These are phyloP conservation scores for Mylabris phalerata DNA, from an alignment of 1,140 invertebrate species.

Conservation along the genomic window DNA sequence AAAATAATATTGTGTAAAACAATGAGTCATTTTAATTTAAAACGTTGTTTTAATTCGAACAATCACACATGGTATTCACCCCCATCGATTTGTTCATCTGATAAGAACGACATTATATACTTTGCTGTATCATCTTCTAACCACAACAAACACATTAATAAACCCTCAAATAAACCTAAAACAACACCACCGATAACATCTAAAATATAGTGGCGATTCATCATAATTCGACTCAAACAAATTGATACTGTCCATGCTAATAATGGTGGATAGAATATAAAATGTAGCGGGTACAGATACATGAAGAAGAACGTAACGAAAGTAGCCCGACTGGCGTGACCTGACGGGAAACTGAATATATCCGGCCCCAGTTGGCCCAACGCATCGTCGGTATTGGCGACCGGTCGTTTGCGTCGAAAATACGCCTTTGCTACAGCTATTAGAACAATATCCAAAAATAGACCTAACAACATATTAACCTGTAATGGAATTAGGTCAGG, in stretches of 20 bases:
- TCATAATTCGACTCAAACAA: slow-evolving; percentile 69
- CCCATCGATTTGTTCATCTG: slow-evolving; percentile 51
- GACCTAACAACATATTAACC: slow-evolving; percentile 79
- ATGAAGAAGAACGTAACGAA: slow-evolving; percentile 69
- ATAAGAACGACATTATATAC: slow-evolving; percentile 47
- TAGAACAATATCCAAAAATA: slow-evolving; percentile 79
- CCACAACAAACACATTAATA: slow-evolving; percentile 62
- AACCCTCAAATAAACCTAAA: slow-evolving; percentile 69
- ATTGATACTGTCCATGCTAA: slow-evolving; percentile 70
- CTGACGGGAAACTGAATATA: slow-evolving; percentile 93
- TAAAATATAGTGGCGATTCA: slow-evolving; percentile 78
- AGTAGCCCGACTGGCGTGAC: slow-evolving; percentile 83
- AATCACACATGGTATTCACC: slow-evolving; percentile 49
- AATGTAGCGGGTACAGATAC: slow-evolving; percentile 53
- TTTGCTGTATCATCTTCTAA: slow-evolving; percentile 49
- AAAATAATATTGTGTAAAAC: too few species aligned
- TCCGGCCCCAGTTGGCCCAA: slow-evolving; percentile 60
- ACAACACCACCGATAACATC: slow-evolving; percentile 73
- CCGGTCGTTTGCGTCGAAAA: slow-evolving; percentile 68
- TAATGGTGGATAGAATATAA: slow-evolving; percentile 55
- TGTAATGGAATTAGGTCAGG: slow-evolving; percentile 66
- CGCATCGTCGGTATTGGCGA: slow-evolving; percentile 57
- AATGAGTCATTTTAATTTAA: not conserved
- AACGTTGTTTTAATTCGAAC: slow-evolving; percentile 1
- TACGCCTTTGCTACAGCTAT: slow-evolving; percentile 76